Evolutionary conservation across 1,140 invertebrate genomes (phyloP).

Genomic region (Drosophila nikananu): DNA sequence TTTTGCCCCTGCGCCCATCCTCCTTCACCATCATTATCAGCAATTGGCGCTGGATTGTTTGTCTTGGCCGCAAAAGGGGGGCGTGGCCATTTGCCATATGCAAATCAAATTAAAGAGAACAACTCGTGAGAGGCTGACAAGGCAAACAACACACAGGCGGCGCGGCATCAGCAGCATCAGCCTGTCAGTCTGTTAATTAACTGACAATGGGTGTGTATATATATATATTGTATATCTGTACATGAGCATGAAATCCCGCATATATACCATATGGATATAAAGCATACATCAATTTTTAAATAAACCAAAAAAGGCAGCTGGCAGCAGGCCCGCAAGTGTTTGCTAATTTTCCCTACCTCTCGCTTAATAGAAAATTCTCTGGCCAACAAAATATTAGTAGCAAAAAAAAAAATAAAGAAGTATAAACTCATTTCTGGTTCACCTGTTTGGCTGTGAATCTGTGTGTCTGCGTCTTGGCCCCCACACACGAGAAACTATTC

Average conservation of each 20-base stretch:
- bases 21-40: constrained; percentile 21
- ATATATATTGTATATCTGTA: background rate
- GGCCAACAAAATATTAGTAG: no score
- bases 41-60: constrained; percentile 24
- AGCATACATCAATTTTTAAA: constrained; percentile 14
- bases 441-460: constrained; percentile 37
- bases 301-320: constrained; percentile 28
- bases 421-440: no score
- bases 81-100: constrained; percentile 42
- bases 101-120: constrained; percentile 73
- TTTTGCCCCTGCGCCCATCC: constrained; percentile 3
- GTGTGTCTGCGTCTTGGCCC: constrained; percentile 39
- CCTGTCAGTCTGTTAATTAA: constrained; percentile 75
- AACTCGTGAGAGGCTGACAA: constrained; percentile 44
- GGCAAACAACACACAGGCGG: constrained; percentile 39
- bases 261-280: background rate
- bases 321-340: constrained; percentile 62
- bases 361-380: no score
- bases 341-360: constrained; percentile 72
- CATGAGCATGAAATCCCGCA: background rate
- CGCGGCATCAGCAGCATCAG: constrained; percentile 4
- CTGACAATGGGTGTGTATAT: constrained; percentile 58
- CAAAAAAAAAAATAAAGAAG: no score
- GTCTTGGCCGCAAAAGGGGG: constrained; percentile 2
- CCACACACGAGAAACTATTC: constrained; percentile 65